phyloP scores from a whole-genome alignment of 2,888 invertebrate species.

The Synergus gifuensis region DNA sequence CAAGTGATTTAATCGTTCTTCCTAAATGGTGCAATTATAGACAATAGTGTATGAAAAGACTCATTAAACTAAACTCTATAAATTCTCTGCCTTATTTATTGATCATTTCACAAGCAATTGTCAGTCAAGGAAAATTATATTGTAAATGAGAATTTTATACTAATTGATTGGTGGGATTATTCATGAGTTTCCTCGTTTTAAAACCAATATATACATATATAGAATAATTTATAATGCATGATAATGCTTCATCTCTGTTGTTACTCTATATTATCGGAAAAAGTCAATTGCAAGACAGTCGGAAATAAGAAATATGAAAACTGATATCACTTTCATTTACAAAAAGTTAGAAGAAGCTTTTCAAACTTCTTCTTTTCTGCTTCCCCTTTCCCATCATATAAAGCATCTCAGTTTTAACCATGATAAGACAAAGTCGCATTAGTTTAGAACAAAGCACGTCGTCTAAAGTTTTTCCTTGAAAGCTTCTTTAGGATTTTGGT shows the following conservation, averaged over 20 bases:
- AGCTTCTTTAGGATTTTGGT: slow-evolving; percentile 23
- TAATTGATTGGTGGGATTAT: no score
- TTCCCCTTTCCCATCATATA: slow-evolving; percentile 8
- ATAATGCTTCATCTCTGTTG: neutral
- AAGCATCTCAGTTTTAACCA: neutral
- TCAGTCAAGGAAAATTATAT: no score
- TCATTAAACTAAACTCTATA: no score
- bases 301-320: neutral
- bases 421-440: slow-evolving; percentile 17
- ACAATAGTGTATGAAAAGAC: no score
- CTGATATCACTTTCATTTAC: neutral
- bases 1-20: no score
- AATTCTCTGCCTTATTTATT: no score
- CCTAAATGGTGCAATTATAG: no score
- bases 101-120: no score
- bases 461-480: slow-evolving; percentile 21
- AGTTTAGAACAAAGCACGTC: slow-evolving; percentile 27
- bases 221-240: neutral
- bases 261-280: neutral
- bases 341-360: neutral
- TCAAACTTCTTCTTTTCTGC: neutral
- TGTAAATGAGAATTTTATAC: no score
- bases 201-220: neutral
- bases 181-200: no score
- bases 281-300: neutral